Base-by-base conservation (phyloP, 2,888 invertebrate species). In the Pseudococcus longispinus region DNA sequence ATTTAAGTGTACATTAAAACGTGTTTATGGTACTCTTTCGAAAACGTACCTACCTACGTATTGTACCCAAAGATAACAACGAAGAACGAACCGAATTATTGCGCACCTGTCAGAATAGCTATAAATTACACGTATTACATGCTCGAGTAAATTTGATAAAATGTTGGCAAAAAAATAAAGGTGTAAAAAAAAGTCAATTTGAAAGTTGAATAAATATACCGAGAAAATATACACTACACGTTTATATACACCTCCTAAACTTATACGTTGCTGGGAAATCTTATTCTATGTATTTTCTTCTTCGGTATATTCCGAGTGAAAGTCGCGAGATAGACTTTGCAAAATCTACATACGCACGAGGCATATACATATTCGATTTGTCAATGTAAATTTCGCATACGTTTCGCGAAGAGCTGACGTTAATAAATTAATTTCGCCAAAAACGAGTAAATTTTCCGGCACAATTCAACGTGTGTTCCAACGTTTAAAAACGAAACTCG, bases 111-210 rank as follows among this genome's bases (percentile, higher is more conserved):
- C 70, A 70, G 70, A 70, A 70, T 70, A 18, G 29, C 70, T 4
- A 70, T 70, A 70, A 70, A 70, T 70, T 32, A 70, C 29, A 1
- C 46, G 15, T 37, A 46, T 65, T 32, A 29, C 70, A 70, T 70
- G 70, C 70, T 26, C 70, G 70, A 70, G 29, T 70, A 70, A 70
- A 70, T 26, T 70, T 70, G 70, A 70, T 70, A 70, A 70, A 70
- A 70, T 29, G 70, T 70, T 70, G 29, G 70, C 29, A 9, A 60
- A 55, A 55, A 60, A n/a, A n/a, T n/a, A n/a, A 70, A 70, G 65
- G 65, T 65, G 65, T 65, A 70, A 70, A 70, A 70, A 70, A 70
- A 70, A 70, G 70, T 70, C 29, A 70, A 70, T 70, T 70, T 70
- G 70, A 29, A 70, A 70, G 70, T 70, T 29, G 29, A 70, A 70